Conservation (phyloP, 2,888 invertebrate species). For the Hesperia comma region DNA sequence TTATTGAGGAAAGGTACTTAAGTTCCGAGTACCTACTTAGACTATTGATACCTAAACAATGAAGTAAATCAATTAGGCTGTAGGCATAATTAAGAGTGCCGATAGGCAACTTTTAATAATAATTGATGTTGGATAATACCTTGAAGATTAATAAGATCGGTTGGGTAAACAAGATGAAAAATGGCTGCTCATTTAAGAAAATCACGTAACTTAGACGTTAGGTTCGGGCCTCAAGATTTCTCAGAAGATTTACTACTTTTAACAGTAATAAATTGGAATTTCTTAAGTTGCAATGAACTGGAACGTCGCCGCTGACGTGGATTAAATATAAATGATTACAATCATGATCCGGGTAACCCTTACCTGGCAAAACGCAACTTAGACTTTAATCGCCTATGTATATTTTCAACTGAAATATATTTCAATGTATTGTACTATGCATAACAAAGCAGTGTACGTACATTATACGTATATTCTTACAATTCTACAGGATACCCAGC, state of each 20-base stretch:
- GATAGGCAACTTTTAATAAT: constrained; percentile 22
- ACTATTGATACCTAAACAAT: constrained; percentile 7
- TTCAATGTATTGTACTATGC: no score
- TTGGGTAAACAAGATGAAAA: constrained; percentile 19
- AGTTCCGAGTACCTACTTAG: neutral
- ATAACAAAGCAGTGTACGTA: no score
- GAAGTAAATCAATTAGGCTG: neutral
- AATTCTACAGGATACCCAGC: no score
- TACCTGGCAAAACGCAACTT: no score
- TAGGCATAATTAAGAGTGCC: neutral
- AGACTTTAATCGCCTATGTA: no score
- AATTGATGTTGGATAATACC: constrained; percentile 13
- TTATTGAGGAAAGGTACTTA: neutral
- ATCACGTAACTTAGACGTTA: constrained; percentile 7
- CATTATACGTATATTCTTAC: no score
- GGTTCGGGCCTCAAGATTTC: neutral
- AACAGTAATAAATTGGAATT: constrained; percentile 4
- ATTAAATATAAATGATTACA: neutral
- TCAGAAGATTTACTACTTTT: constrained; percentile 3
- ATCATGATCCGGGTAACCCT: no score
- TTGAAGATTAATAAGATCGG: constrained; percentile 19
- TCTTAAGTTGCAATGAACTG: neutral
- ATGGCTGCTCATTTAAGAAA: constrained; percentile 13
- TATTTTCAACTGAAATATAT: no score
- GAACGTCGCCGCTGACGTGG: neutral